A percentile compares a stretch with the other conserved stretches of the same genome.
These are phyloP conservation scores for Triplophysa dalaica DNA, from an alignment of 2,113 vertebrate genomes.

Conservation along the genomic window DNA sequence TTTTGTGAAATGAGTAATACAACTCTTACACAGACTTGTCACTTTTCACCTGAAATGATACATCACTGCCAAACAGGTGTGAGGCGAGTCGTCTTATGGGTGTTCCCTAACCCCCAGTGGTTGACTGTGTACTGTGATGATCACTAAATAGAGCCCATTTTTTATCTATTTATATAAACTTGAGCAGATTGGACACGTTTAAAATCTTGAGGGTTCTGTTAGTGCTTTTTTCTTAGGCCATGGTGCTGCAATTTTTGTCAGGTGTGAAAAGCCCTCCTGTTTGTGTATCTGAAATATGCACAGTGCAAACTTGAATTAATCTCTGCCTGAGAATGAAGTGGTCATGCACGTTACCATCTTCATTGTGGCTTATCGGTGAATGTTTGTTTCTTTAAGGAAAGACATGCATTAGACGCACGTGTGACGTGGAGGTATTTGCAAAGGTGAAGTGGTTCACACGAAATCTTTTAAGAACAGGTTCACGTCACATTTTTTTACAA, in stretches of 20 bases:
- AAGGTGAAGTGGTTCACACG: not conserved
- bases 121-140: conserved; percentile 35
- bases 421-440: not conserved
- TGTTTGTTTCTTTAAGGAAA: conserved; percentile 6
- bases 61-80: conserved; percentile 31
- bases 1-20: not conserved
- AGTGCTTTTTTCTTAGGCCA: conserved; percentile 23
- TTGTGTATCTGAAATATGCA: conserved; percentile 38
- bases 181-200: not conserved
- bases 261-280: not conserved
- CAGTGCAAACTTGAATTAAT: conserved; percentile 22
- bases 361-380: not conserved
- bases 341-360: not conserved
- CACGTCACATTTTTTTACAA: not conserved
- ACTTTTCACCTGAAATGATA: conserved; percentile 22
- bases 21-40: conserved; percentile 13
- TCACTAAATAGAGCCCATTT: conserved; percentile 10
- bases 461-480: not conserved
- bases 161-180: conserved; percentile 13
- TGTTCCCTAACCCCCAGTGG: conserved; percentile 1
- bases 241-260: conserved; percentile 25
- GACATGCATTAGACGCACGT: not conserved
- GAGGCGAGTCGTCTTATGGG: not conserved
- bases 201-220: not conserved
- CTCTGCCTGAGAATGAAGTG: conserved; percentile 16